Evolutionary conservation across 92 coral and sea anemone genomes (phyloP).

Genomic region (Blastomussa wellsi): DNA sequence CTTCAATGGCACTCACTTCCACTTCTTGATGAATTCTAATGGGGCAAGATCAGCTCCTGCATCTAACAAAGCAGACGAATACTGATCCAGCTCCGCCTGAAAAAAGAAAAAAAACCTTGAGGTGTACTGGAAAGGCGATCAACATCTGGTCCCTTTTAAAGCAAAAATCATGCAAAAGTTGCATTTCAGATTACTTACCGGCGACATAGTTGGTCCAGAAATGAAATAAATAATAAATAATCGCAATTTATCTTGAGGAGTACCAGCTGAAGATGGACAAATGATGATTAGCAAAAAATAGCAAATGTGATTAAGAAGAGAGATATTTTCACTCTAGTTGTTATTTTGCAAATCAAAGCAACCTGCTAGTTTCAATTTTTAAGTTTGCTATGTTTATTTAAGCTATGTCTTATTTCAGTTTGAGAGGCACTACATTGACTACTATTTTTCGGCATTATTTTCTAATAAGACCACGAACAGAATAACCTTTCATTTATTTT

Average conservation of each 20-base stretch:
- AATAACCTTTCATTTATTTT: too few species aligned
- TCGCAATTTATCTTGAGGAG: constrained; percentile 93
- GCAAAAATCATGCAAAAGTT: not conserved
- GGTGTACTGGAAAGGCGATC: too few species aligned
- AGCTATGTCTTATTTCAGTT: too few species aligned
- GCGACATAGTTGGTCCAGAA: constrained; percentile 95
- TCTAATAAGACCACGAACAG: too few species aligned
- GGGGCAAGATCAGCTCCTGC: constrained; percentile 89
- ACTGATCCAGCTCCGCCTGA: constrained; percentile 98
- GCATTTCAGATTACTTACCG: constrained; percentile 86
- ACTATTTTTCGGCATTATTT: too few species aligned
- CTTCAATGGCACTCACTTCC: constrained; percentile 70
- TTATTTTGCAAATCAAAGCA: too few species aligned
- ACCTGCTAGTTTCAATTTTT: too few species aligned
- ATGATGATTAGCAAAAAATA: not conserved
- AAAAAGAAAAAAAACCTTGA: not conserved
- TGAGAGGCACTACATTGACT: too few species aligned
- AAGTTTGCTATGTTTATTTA: too few species aligned
- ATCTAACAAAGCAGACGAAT: constrained; percentile 81
- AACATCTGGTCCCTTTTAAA: too few species aligned
- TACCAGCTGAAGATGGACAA: constrained; percentile 71
- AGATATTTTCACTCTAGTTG: not conserved
- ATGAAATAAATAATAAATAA: constrained; percentile 89
- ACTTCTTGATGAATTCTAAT: constrained; percentile 89
- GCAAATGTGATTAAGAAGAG: not conserved